Evolutionary conservation across 2,113 vertebrate genomes (phyloP), one percentile per base, ranked within the genome.

Genomic region (Hemibagrus wyckioides): DNA sequence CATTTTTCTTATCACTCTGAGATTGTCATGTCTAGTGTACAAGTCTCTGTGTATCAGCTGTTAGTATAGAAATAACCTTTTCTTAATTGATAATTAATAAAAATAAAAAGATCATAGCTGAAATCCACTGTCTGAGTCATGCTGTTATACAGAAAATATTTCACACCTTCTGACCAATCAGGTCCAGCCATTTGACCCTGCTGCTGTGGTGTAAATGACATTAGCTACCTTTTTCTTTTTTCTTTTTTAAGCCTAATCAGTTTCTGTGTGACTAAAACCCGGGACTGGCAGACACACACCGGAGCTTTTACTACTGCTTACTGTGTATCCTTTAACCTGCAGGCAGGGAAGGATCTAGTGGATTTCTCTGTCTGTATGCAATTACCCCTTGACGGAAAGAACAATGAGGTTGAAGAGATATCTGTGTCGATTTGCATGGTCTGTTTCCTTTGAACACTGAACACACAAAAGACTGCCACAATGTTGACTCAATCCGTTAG

Each of bases 361-460:
- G 48, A 36, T 57, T 57, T 57, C 10, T 80, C 79, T 39, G 54
- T 28, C 33, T 41, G 79, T 4, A 41, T 28, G 36, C 2, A 13
- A 39, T 39, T 59, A 41, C 4, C 5, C 30, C 21, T 81, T 39
- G 33, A 57, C 0, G 13, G 5, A 13, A 39, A 59, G 79, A 81
- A 81, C 79, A 81, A 81, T 81, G 56, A 81, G 36, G 33, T 59
- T 28, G 6, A 81, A 81, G 54, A 59, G 79, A 81, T 80, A 33
- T 79, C n/a, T 54, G 76, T 39, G 79, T 41, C 2, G 10, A 41
- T 81, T 81, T 81, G 33, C 33, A 81, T 59, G 23, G 75, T 52
- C 75, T 14, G 48, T 52, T 79, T 79, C 75, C 48, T 79, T 79
- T 79, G 48, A 79, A 54, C 48, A 52, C 48, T 19, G 48, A 79